phyloP scores from a whole-genome alignment of 2,797 vertebrate genomes.

The Malacoraja senta region DNA sequence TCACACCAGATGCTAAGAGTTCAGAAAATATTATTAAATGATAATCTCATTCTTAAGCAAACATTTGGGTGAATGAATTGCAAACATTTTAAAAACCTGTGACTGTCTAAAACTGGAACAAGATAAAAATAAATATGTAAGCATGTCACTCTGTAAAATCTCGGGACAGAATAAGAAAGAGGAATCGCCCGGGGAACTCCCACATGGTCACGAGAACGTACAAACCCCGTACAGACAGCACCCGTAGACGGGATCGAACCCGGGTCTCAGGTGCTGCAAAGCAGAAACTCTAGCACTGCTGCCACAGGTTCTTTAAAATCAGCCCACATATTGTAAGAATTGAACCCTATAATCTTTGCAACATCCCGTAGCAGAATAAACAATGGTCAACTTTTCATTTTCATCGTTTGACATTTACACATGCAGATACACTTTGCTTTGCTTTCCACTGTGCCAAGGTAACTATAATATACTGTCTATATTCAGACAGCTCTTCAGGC shows the following conservation, averaged over 20 bases:
- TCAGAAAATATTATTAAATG: background rate
- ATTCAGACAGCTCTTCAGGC: conserved; percentile 3
- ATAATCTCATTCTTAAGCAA: background rate
- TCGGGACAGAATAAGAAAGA: background rate
- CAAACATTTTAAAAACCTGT: background rate
- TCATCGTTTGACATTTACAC: conserved; percentile 7
- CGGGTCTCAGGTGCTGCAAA: no score
- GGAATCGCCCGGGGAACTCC: background rate
- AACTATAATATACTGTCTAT: background rate
- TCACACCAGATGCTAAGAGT: background rate
- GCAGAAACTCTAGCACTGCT: no score
- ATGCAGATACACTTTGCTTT: background rate
- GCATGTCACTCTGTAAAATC: background rate
- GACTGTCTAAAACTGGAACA: background rate
- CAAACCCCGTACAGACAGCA: no score
- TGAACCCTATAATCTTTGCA: background rate
- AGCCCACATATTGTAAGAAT: background rate
- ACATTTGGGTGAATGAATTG: background rate
- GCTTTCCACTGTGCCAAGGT: background rate
- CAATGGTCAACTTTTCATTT: background rate
- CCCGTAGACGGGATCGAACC: no score
- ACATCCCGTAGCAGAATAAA: background rate
- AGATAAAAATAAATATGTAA: background rate
- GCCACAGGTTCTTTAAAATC: background rate
- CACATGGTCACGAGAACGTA: no score